phyloP scores from a whole-genome alignment of 2,888 invertebrate species.

The Linyphia triangularis region DNA sequence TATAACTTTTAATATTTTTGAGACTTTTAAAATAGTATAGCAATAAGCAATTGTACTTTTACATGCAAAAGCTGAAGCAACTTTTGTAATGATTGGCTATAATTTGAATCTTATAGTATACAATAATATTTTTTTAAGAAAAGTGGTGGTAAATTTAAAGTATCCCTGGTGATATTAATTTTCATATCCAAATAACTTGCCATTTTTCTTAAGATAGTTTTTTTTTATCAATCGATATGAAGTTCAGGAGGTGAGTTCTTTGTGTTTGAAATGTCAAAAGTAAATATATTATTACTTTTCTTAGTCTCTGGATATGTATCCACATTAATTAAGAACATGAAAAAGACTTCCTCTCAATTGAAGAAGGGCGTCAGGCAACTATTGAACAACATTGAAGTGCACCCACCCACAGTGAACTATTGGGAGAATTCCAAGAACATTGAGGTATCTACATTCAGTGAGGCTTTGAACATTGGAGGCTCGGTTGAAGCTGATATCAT shows the following conservation, averaged over 20 bases:
- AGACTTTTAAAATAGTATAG: too few relatives aligned
- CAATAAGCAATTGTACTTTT: too few relatives aligned
- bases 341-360: conserved; percentile 82
- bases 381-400: conserved; percentile 87
- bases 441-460: conserved; percentile 91
- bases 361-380: conserved; percentile 91
- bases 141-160: too few relatives aligned
- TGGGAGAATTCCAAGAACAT: conserved; percentile 95
- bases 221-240: too few relatives aligned
- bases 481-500: conserved; percentile 90
- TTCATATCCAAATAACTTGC: too few relatives aligned
- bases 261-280: not conserved
- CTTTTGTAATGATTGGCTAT: too few relatives aligned
- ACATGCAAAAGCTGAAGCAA: too few relatives aligned
- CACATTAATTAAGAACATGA: conserved; percentile 92
- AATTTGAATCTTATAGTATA: too few relatives aligned
- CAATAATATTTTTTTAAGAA: too few relatives aligned
- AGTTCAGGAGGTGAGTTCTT: not conserved
- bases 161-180: too few relatives aligned
- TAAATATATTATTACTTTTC: not conserved
- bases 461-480: conserved; percentile 91
- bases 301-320: conserved; percentile 91
- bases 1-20: too few relatives aligned
- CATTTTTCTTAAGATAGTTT: too few relatives aligned
- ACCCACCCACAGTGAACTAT: conserved; percentile 92